phyloP scores from a whole-genome alignment of 2,797 vertebrate genomes.

The Poeciliopsis infans region DNA sequence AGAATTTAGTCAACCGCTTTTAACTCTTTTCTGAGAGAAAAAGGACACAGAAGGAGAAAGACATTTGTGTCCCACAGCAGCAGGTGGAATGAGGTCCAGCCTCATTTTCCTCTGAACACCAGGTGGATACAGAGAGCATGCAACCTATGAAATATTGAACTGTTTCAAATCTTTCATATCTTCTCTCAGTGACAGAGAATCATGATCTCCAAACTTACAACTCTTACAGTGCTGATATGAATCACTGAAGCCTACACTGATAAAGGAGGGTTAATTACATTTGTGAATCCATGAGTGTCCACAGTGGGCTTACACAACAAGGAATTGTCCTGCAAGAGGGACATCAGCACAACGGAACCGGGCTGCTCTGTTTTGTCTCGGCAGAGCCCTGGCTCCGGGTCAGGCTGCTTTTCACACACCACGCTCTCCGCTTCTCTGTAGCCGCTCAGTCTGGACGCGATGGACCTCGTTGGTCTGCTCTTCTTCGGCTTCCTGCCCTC shows the following conservation, averaged over 20 bases:
- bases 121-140: not conserved
- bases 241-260: constrained; percentile 21
- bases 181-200: not conserved
- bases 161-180: too few relatives aligned
- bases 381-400: accelerated
- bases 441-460: constrained; percentile 75
- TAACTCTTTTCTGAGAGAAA: not conserved
- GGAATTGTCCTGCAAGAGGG: constrained; percentile 53
- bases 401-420: not conserved
- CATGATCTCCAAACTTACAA: not conserved
- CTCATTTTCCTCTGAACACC: not conserved
- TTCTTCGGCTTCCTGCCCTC: constrained; percentile 81
- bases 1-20: not conserved
- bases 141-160: not conserved
- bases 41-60: not conserved
- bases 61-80: not conserved
- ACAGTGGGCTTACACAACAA: constrained; percentile 45
- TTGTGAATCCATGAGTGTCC: constrained; percentile 30
- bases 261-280: constrained; percentile 36
- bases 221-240: not conserved
- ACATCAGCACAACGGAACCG: constrained; percentile 55
- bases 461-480: constrained; percentile 53
- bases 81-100: not conserved
- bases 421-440: constrained; percentile 29
- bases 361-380: not conserved